Evolutionary conservation across 2,113 vertebrate genomes (phyloP), one percentile per base, ranked within the genome.

Genomic region (Furnarius figulus): DNA sequence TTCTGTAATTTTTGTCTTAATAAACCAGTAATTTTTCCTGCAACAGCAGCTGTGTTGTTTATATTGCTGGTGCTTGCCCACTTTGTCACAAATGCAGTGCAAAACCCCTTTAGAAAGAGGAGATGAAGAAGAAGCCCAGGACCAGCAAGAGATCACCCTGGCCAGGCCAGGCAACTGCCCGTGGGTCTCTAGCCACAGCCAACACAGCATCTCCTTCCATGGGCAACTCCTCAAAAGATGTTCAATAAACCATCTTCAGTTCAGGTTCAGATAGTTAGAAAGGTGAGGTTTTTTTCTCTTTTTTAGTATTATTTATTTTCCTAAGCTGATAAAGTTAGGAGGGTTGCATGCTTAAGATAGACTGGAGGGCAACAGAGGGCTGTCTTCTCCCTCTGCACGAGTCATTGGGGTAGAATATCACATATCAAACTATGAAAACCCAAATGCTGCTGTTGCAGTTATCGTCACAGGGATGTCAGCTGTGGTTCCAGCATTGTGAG

Each of bases 1-100:
- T 7, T 66, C 61, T 30, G 52, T 81, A 77, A 68, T 74, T 88
- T 93, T 93, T 90, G 8, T 90, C 49, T 89, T 92, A 95, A 86
- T 93, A 95, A 96, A 88, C 19, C 4, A n/a, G 0, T 71, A 74
- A 81, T 67, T 89, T 74, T 90, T 93, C 68, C 72, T 92, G 35
- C 63, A 87, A 40, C 10, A 78, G 24, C 33, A 35, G 13, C 68
- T 84, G 49, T 14, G 0, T 58, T 8, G 3, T 58, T 89, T 77
- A 35, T 50, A 35, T 66, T 77, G 67, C n/a, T 70, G n/a, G 18
- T 44, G 8, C 28, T 83, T 56, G 10, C 13, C 53, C 1, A 1
- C 31, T 52, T 39, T 3, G 0, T 65, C 71, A 85, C 30, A 76
- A 81, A 78, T 50, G 55, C 1, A 1, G 12, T 12, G 17, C 49